Evolutionary conservation across 2,888 invertebrate species (phyloP).

Genomic region (Caenorhabditis macrosperma): DNA sequence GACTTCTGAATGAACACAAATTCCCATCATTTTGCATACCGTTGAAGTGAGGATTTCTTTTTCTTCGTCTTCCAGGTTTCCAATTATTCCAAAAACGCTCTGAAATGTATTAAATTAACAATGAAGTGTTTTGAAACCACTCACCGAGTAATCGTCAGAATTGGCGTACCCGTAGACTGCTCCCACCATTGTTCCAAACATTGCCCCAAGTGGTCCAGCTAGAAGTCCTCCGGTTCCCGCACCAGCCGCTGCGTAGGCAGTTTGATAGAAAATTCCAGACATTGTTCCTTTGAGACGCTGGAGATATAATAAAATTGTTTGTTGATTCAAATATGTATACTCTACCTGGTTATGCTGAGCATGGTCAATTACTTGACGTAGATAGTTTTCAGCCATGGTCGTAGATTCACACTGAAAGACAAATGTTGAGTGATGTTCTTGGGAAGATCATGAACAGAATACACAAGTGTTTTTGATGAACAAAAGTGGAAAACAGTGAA

Average conservation of each 20-base stretch:
- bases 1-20: too few species aligned
- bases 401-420: not conserved
- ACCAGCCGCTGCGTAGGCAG: conserved; percentile 44
- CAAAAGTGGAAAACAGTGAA: not conserved
- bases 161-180: conserved; percentile 50
- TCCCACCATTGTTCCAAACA: conserved; percentile 51
- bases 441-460: not conserved
- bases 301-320: not conserved
- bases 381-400: conserved; percentile 37
- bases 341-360: conserved; percentile 40
- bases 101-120: conserved; percentile 11
- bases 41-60: conserved; percentile 31
- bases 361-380: conserved; percentile 41
- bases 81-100: conserved; percentile 38
- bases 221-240: conserved; percentile 50
- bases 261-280: conserved; percentile 47
- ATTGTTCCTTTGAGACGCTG: conserved; percentile 38
- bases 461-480: not conserved
- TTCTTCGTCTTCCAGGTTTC: conserved; percentile 27
- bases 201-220: conserved; percentile 51
- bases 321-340: not conserved
- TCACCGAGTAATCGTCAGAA: conserved; percentile 42
- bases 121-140: too few species aligned
- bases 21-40: conserved; percentile 2
- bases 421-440: not conserved